Evolutionary conservation across 1,140 invertebrate genomes (phyloP), one percentile per base, ranked within the genome.

Genomic region (Lepidotrigona ventralis): DNA sequence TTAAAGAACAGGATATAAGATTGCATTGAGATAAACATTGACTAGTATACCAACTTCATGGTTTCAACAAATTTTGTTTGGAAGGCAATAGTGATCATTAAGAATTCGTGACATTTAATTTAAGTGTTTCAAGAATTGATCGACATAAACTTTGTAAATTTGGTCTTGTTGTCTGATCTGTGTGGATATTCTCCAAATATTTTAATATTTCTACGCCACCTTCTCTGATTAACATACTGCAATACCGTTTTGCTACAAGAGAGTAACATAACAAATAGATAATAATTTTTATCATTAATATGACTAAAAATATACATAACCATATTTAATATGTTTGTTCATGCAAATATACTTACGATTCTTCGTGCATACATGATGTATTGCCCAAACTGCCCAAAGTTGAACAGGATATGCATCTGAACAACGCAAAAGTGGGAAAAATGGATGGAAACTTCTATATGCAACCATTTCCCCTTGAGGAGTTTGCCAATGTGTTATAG

Each of bases 301-400:
- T 71, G 1, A 69, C 58, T 39, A 60, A 51, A 5, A 51, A 5
- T 56, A 26, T 26, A 26, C 33, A 58, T 56, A 17, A 73, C 39
- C 12, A 33, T n/a, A 58, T 66, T 46, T 26, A 17, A 4, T 39
- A n/a, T 19, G 60, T 21, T 73, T 3, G 29, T 14, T 17, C 12
- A 58, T 73, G 60, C 1, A 73, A 69, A 66, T 46, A 46, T 79
- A 94, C 95, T 95, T 93, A 97, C 96, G 95, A 93, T 97, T 97
- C 93, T 97, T 97, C 15, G 96, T 96, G 90, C 97, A 97, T 60
- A 98, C 97, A 92, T 98, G 97, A 91, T 97, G 96, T 86, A 98
- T 96, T 0, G 97, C 97, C 97, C 97, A 98, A 15, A 97, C 95
- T 54, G 97, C 97, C 97, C 97, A 98, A 29, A 98, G 91, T 90